Percentiles rank a stretch among this genome's conserved stretches.
phyloP scores from a whole-genome alignment of 2,797 vertebrate genomes.

The Schizopygopsis pylzovi region DNA sequence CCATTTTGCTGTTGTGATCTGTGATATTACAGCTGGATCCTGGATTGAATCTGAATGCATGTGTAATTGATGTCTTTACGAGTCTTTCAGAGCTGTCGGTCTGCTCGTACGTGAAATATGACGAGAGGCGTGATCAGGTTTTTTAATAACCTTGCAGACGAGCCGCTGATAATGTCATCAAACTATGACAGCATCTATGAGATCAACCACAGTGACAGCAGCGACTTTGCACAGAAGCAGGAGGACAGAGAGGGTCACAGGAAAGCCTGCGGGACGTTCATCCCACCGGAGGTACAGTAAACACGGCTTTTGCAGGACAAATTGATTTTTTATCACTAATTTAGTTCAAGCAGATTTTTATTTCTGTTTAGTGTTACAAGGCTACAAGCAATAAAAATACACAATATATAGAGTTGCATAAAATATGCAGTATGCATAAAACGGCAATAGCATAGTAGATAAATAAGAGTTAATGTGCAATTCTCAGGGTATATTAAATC shows the following conservation, averaged over 20 bases:
- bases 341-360: background rate
- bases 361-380: background rate
- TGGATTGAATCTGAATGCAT: constrained; percentile 8
- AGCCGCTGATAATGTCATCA: constrained; percentile 86
- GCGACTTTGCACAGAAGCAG: constrained; percentile 88
- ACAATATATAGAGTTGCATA: background rate
- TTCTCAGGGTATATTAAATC: background rate
- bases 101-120: background rate
- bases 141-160: constrained; percentile 76
- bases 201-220: constrained; percentile 95
- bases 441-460: background rate
- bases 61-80: background rate
- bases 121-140: constrained; percentile 7
- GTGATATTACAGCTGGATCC: constrained; percentile 5
- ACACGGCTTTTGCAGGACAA: background rate
- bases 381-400: background rate
- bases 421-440: background rate
- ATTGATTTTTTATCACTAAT: background rate
- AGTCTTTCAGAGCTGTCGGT: constrained; percentile 22
- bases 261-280: constrained; percentile 72
- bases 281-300: constrained; percentile 76
- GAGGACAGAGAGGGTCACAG: constrained; percentile 82
- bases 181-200: constrained; percentile 90
- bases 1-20: constrained; percentile 29
- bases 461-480: background rate